These are phyloP conservation scores for Heterotis niloticus DNA, from an alignment of 2,113 vertebrate genomes.

Conservation along the genomic window DNA sequence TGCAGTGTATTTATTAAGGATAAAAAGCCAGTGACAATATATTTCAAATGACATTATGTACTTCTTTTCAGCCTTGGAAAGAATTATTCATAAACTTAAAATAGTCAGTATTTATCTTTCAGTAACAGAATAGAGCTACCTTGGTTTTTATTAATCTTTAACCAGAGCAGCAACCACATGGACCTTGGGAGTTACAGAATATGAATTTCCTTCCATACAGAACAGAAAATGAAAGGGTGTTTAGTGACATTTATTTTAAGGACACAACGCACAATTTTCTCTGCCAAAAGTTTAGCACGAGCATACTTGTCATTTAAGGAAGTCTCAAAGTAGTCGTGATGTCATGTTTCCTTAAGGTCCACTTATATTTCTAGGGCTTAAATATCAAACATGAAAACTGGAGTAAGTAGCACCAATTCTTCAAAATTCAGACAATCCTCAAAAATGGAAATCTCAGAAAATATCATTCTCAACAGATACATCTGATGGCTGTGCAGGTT, in stretches of 20 bases:
- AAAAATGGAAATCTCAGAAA: no score
- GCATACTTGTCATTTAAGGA: conserved; percentile 62
- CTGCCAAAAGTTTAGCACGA: conserved; percentile 58
- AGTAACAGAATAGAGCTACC: conserved; percentile 60
- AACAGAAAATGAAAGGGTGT: conserved; percentile 57
- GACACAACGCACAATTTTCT: conserved; percentile 68
- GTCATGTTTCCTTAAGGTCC: neutral
- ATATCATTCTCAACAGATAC: no score
- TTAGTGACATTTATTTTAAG: conserved; percentile 66
- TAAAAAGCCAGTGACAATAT: neutral
- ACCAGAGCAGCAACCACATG: conserved; percentile 52
- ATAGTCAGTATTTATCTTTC: neutral
- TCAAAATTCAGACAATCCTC: no score
- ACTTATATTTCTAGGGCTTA: neutral
- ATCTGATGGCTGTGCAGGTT: no score
- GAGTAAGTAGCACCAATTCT: no score
- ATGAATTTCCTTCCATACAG: conserved; percentile 54
- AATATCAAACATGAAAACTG: no score
- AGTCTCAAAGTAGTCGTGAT: conserved; percentile 34
- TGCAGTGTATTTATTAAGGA: neutral
- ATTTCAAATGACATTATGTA: neutral
- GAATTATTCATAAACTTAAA: neutral
- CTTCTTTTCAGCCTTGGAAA: neutral
- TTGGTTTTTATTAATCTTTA: conserved; percentile 62
- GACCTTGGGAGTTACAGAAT: conserved; percentile 49